Base-by-base conservation (phyloP, 2,888 invertebrate genomes). In the Campoplex capitator region DNA sequence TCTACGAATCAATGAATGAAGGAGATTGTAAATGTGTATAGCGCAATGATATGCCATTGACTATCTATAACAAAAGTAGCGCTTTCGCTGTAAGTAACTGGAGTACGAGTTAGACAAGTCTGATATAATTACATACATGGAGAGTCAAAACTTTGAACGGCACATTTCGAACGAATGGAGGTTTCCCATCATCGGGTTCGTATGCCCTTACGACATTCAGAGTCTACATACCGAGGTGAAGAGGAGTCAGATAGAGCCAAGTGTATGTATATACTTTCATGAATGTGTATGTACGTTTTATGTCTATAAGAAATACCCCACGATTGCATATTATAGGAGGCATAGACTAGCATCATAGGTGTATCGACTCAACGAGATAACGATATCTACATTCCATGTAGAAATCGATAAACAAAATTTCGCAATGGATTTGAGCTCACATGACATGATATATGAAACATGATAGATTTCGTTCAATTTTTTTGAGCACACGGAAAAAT, bases 1-100 rank as follows among this genome's bases (percentile, higher is more conserved):
- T 70, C 51, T 76, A 81, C 84, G 71, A 80, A 87, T 79, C 75
- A 74, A 84, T 79, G 87, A 81, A 85, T 83, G 83, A 58, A 85
- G 18, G 48, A 67, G 76, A 68, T 70, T 68, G 74, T 68, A 48
- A 38, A 35, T 56, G 56, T 80, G 18, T 77, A 56, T 35, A 51
- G 51, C 28, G 62, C 70, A 28, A 28, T 38, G 70, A 76, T 56
- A 54, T 67, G 35, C 77, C 88, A 85, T 84, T 86, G 85, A 85
- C 86, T 86, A 74, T 86, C 77, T 75, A 7, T 48, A 38, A 76
- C 78, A 78, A 74, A 74, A 74, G 80, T 38, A 32, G 48, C 28
- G 74, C 62, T 56, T 45, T 51, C 75, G 75, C 38, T 74, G 65
- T 78, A 54, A 48, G 85, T 77, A 84, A 75, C 56, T 79, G 75